Evolutionary conservation across 2,888 invertebrate genomes (phyloP).

Genomic region (Ennomos quercinarius): DNA sequence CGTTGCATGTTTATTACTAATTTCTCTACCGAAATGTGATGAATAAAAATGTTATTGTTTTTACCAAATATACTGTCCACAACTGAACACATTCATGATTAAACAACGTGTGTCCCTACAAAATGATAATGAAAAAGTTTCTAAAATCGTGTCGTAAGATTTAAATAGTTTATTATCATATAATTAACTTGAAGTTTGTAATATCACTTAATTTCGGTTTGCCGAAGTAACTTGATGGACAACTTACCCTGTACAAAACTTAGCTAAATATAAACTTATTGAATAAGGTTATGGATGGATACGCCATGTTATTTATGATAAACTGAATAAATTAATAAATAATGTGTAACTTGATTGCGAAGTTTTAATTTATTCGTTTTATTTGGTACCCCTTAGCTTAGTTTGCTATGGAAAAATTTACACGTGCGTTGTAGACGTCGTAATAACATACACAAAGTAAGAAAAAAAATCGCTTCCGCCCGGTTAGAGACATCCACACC

Average conservation of each 20-base stretch:
- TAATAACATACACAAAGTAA: no score
- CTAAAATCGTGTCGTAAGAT: background rate
- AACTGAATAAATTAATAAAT: constrained; percentile 16
- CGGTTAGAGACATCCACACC: no score
- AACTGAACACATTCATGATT: no score
- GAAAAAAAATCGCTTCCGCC: no score
- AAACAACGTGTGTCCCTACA: no score
- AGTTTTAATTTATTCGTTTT: constrained; percentile 28
- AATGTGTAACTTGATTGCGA: background rate
- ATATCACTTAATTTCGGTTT: constrained; percentile 23
- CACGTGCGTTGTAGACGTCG: no score
- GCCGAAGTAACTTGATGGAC: constrained; percentile 1
- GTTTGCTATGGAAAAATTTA: no score
- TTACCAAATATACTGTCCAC: no score
- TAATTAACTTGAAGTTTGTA: constrained; percentile 16
- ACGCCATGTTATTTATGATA: constrained; percentile 24
- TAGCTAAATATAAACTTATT: constrained; percentile 16
- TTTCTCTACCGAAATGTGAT: no score
- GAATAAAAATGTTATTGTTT: no score
- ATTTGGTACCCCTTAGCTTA: background rate
- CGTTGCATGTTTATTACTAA: no score
- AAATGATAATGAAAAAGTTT: no score
- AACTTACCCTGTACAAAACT: constrained; percentile 15
- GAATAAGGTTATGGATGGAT: background rate
- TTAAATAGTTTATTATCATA: constrained; percentile 6